Evolutionary conservation across 64 coral and sea anemone genomes (phyloP), one percentile per base, ranked within the genome.

Genomic region (Actinia equina): DNA sequence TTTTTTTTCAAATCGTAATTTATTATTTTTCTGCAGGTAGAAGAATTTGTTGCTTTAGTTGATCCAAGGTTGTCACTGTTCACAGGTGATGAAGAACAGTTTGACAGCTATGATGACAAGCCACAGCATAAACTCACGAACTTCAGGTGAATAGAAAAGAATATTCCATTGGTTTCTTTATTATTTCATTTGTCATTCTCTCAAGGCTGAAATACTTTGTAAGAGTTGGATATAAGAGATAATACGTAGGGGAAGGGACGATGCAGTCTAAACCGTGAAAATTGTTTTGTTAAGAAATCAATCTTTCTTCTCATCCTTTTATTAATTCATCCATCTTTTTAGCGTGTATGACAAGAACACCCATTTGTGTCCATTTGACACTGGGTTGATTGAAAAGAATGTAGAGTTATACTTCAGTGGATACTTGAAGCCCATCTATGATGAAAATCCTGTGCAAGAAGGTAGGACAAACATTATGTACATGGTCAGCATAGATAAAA

Each of bases 341-440:
- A 99, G 97, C 79, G 89, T 99, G 25, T 99, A 99, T 65, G 97
- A 99, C 93, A 99, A 95, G 65, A 99, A 86, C 82, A 99, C 97
- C 53, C 97, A 99, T 55, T 78, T 99, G 16, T 99, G 97, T 86
- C 77, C 91, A 18, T 99, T 99, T 86, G 97, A 99, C 65, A 88
- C 88, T 84, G 97, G 97, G 16, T 78, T 99, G 71, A 95, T 99
- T 15, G 97, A 99, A 46, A 95, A 99, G 82, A 95, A 99, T 77
- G 77, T 95, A 52, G 97, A 99, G 43, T 79, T 99, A 7, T 99
- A 87, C 86, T 80, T 99, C 9, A 95, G 93, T 88, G 97, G 97
- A 85, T 99, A 95, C 65, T 74, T 99, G 4, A 99, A 99, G 71
- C 97, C 97, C 41, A 95, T 99, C 27, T 99, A 99, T 88, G 93